Evolutionary conservation across 2,113 vertebrate species (phyloP).

Genomic region (Charadrius vociferus): DNA sequence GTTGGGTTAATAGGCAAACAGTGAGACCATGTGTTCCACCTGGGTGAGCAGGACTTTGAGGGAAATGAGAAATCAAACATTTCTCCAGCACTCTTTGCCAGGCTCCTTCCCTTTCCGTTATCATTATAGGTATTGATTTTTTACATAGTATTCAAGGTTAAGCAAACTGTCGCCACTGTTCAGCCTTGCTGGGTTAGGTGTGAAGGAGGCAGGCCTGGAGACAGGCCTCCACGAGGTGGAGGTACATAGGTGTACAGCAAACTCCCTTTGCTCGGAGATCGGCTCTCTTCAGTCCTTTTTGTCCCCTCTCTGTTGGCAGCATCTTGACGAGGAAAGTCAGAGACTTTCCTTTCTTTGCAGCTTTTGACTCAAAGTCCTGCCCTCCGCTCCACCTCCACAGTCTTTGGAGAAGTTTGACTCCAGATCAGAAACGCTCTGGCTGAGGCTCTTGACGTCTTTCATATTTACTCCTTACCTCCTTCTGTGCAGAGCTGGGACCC

Average conservation of each 20-base stretch:
- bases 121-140: background rate
- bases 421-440: background rate
- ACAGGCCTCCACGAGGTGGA: background rate
- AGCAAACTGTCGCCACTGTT: background rate
- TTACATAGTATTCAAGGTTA: background rate
- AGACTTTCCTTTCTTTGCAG: background rate
- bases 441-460: background rate
- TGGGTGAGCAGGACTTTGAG: background rate
- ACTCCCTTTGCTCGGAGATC: background rate
- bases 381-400: background rate
- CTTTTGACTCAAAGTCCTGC: background rate
- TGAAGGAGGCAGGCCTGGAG: background rate
- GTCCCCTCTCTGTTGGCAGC: background rate
- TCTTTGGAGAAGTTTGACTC: background rate
- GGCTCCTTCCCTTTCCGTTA: background rate
- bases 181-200: background rate
- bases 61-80: conserved; percentile 38
- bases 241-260: background rate
- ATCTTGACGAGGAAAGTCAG: background rate
- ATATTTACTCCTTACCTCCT: background rate
- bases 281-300: background rate
- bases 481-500: background rate
- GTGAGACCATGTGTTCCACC: background rate
- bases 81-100: conserved; percentile 1
- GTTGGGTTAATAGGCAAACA: background rate